These are phyloP conservation scores for Anastrepha obliqua DNA, from an alignment of 1,140 invertebrate species.

Conservation along the genomic window DNA sequence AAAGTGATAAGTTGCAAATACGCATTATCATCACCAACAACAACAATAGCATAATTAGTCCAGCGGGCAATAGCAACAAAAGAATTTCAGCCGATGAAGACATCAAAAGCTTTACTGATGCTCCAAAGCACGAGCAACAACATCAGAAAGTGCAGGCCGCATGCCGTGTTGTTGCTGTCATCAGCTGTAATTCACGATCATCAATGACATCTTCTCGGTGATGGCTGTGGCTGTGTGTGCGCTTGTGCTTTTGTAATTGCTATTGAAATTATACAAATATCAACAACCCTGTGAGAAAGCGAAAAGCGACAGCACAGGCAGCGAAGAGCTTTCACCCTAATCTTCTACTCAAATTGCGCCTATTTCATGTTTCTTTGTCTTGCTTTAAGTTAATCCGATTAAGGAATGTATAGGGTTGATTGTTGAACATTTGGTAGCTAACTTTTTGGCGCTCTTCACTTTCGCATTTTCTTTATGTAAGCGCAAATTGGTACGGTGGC, in stretches of 20 bases:
- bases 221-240: background rate
- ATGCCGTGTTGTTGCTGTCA: background rate
- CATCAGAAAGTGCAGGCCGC: background rate
- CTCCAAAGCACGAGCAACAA: background rate
- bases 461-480: too few species aligned
- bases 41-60: background rate
- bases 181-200: background rate
- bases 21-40: constrained; percentile 6
- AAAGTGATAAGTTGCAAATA: constrained; percentile 32
- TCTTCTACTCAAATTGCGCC: too few species aligned
- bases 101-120: constrained; percentile 37
- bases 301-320: background rate
- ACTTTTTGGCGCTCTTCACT: too few species aligned
- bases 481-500: too few species aligned
- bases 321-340: too few species aligned
- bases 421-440: too few species aligned
- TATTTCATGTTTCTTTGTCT: too few species aligned
- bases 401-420: too few species aligned
- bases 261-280: background rate
- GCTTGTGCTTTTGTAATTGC: background rate
- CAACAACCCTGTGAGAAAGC: background rate
- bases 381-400: too few species aligned
- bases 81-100: constrained; percentile 8
- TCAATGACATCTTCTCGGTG: background rate
- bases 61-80: background rate